Evolutionary conservation across 1,140 invertebrate species (phyloP).

Genomic region (Rhyzopertha dominica): DNA sequence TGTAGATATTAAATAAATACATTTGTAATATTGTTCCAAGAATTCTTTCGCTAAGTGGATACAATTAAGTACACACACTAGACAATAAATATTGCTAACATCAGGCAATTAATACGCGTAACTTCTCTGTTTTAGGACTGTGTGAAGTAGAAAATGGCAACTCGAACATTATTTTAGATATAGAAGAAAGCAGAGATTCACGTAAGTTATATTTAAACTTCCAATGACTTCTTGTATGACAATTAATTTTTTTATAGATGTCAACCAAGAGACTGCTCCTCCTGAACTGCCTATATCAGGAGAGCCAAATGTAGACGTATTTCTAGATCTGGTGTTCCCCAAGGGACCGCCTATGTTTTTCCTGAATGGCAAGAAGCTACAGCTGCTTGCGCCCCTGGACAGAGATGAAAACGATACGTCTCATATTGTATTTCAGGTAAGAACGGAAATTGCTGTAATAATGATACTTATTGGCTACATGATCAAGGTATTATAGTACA

Average conservation of each 20-base stretch:
- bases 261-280: constrained; percentile 74
- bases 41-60: no score
- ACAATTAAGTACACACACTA: no score
- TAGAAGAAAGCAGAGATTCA: constrained; percentile 77
- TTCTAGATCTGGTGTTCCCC: constrained; percentile 70
- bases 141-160: constrained; percentile 79
- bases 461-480: not conserved
- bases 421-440: constrained; percentile 82
- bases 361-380: constrained; percentile 75
- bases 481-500: constrained; percentile 19
- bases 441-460: constrained; percentile 17
- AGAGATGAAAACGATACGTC: constrained; percentile 80
- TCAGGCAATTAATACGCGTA: no score
- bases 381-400: constrained; percentile 74
- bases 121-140: constrained; percentile 56
- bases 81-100: no score
- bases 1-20: no score
- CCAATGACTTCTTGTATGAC: not conserved
- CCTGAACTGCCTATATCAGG: constrained; percentile 75
- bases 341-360: constrained; percentile 70
- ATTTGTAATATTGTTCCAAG: no score
- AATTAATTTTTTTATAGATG: constrained; percentile 55
- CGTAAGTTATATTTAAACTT: constrained; percentile 59
- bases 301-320: constrained; percentile 72
- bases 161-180: constrained; percentile 83